A percentile compares a stretch with the other conserved stretches of the same genome.
phyloP scores from a whole-genome alignment of 2,888 invertebrate genomes.

The Apoda limacodes region DNA sequence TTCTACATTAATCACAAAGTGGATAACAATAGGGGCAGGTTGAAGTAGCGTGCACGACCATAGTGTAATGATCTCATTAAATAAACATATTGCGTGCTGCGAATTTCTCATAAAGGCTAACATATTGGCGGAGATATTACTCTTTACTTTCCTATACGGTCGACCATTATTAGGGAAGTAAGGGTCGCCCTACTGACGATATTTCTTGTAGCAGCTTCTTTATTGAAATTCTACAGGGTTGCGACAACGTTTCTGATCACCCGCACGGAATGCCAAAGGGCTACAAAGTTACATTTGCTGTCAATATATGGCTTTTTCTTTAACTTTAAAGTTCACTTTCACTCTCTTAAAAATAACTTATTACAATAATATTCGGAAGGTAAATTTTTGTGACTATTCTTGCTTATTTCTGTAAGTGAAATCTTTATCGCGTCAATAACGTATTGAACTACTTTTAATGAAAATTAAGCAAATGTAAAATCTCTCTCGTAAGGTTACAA shows the following conservation, averaged over 20 bases:
- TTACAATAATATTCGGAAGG: constrained; percentile 4
- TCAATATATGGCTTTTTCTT: too few species aligned
- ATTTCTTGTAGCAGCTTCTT: constrained; percentile 47
- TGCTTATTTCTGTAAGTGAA: neutral
- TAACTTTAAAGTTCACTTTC: too few species aligned
- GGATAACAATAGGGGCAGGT: constrained; percentile 22
- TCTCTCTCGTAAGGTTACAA: too few species aligned
- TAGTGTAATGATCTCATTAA: constrained; percentile 42
- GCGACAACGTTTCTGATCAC: constrained; percentile 41
- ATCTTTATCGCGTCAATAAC: constrained; percentile 8
- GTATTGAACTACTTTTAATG: too few species aligned
- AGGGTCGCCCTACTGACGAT: constrained; percentile 34
- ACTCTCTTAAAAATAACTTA: too few species aligned
- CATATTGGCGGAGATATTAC: constrained; percentile 35
- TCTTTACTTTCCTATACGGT: constrained; percentile 34
- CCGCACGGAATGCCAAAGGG: constrained; percentile 24
- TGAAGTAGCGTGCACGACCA: constrained; percentile 28
- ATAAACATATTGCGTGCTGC: constrained; percentile 49
- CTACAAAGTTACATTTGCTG: constrained; percentile 11
- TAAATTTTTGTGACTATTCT: neutral
- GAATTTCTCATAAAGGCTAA: constrained; percentile 53
- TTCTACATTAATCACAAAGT: constrained; percentile 21
- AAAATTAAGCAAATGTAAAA: too few species aligned
- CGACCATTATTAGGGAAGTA: constrained; percentile 32
- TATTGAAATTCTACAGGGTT: constrained; percentile 58